These are phyloP conservation scores for Craseonycteris thonglongyai DNA, from an alignment of 2,113 vertebrate species.

Conservation along the genomic window DNA sequence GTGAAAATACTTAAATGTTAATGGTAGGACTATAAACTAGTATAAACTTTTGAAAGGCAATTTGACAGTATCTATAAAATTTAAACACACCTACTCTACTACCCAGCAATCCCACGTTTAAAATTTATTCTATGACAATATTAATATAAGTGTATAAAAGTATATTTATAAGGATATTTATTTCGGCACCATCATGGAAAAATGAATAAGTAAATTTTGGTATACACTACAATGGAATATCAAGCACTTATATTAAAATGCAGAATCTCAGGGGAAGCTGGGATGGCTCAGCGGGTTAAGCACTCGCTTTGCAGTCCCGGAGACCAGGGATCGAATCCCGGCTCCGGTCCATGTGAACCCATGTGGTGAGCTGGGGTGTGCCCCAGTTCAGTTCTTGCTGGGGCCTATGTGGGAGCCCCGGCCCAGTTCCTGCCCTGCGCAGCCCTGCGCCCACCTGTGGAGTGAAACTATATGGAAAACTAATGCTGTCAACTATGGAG, in stretches of 20 bases:
- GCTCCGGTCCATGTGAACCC: no score
- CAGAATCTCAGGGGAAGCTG: no score
- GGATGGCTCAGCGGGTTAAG: no score
- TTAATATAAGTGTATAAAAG: background rate
- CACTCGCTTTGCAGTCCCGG: no score
- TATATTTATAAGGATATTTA: background rate
- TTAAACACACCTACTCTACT: background rate
- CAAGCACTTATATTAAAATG: background rate
- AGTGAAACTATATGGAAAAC: no score
- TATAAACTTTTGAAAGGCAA: background rate
- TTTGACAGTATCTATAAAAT: background rate
- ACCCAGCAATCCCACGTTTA: background rate
- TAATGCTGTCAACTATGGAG: no score
- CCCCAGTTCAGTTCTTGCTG: no score
- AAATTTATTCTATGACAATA: background rate
- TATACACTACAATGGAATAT: background rate
- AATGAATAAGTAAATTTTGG: background rate
- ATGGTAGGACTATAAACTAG: background rate
- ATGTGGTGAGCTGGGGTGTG: no score
- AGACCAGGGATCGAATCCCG: no score
- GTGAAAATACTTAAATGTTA: background rate
- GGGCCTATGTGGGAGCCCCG: no score
- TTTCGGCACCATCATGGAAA: background rate
- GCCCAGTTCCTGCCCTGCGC: no score
- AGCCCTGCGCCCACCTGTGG: no score